Conservation (phyloP, 92 coral and sea anemone genomes). For the Phenganax stokvisi region DNA sequence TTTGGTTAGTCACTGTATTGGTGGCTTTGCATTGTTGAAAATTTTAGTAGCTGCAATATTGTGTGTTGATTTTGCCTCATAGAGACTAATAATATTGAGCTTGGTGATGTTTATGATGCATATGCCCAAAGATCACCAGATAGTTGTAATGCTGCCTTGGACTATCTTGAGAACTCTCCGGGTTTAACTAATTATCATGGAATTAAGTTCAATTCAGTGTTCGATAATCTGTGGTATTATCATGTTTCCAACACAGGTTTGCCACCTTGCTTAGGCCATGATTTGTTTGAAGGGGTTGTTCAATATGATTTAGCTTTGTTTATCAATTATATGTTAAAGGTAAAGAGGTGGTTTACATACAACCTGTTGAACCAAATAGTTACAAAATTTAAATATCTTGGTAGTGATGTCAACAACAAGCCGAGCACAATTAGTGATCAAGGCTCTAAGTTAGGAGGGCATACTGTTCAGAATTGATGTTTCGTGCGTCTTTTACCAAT, state of each 20-base stretch:
- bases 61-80: conserved; percentile 23
- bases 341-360: neutral
- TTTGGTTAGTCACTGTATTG: conserved; percentile 24
- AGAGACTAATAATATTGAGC: neutral
- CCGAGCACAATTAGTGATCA: neutral
- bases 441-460: neutral
- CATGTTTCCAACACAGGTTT: neutral
- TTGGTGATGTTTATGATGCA: conserved; percentile 2
- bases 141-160: neutral
- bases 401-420: neutral
- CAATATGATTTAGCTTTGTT: neutral
- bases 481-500: neutral
- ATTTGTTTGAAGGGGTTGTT: neutral
- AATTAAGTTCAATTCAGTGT: neutral
- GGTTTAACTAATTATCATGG: neutral
- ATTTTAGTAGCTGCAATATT: conserved; percentile 9
- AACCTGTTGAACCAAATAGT: neutral
- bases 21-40: conserved; percentile 25
- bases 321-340: neutral
- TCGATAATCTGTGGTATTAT: neutral
- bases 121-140: conserved; percentile 1
- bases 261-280: neutral
- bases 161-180: neutral
- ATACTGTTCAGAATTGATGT: neutral
- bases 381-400: neutral